Percentiles rank a stretch among this genome's conserved stretches.
phyloP scores from a whole-genome alignment of 2,113 vertebrate genomes.

The Dromas ardeola region DNA sequence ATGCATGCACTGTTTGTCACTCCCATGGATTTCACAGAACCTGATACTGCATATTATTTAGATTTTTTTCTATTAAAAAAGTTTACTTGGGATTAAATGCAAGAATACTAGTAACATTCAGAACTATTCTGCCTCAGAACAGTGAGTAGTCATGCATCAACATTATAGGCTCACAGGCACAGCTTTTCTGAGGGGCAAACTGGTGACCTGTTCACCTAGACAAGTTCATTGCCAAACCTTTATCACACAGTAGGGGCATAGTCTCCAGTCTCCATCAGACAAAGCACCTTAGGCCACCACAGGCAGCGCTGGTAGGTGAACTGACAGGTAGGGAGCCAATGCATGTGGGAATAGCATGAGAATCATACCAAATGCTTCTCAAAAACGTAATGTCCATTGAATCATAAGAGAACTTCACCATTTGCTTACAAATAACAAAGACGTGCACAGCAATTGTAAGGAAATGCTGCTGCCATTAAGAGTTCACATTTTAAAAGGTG shows the following conservation, averaged over 20 bases:
- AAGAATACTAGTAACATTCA: background rate
- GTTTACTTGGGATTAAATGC: background rate
- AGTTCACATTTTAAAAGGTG: background rate
- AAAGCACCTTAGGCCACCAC: background rate
- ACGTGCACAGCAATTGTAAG: background rate
- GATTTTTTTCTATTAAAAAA: background rate
- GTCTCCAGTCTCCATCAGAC: background rate
- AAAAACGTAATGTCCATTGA: background rate
- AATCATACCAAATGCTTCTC: background rate
- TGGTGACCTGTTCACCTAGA: background rate
- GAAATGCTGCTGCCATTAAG: background rate
- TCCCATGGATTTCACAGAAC: background rate
- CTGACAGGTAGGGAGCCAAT: background rate
- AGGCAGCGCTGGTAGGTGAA: background rate
- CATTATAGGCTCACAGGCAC: background rate
- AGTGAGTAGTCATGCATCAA: background rate
- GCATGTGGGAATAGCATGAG: background rate
- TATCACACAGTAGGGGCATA: background rate
- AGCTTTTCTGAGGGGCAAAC: background rate
- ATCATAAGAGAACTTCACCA: background rate
- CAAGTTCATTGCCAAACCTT: background rate
- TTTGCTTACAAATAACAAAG: background rate
- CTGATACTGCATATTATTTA: background rate
- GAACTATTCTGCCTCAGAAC: background rate
- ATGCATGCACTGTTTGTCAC: background rate